phyloP scores from a whole-genome alignment of 2,113 vertebrate species.

The Nycticryphes semicollaris region DNA sequence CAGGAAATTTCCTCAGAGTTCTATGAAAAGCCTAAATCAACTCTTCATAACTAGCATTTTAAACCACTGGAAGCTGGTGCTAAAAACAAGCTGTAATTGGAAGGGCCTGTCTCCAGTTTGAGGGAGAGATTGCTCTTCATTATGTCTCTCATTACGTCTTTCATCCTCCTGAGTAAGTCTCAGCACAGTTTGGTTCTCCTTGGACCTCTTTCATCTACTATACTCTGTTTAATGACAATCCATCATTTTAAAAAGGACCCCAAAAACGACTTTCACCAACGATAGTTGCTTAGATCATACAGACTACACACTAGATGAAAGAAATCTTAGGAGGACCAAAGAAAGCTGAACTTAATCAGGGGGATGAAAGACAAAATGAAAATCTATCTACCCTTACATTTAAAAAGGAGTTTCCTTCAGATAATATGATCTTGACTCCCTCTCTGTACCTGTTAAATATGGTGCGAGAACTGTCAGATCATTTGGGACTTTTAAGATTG shows the following conservation, averaged over 20 bases:
- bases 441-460: slow-evolving; percentile 56
- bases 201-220: slow-evolving; percentile 49
- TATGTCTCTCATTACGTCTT: slow-evolving; percentile 36
- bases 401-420: slow-evolving; percentile 61
- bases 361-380: slow-evolving; percentile 52
- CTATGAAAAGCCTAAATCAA: neutral
- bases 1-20: neutral
- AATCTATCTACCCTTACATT: slow-evolving; percentile 47
- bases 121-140: slow-evolving; percentile 35
- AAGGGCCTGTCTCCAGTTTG: slow-evolving; percentile 18
- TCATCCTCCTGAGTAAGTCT: slow-evolving; percentile 38
- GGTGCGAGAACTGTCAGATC: slow-evolving; percentile 36
- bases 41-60: neutral
- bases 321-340: slow-evolving; percentile 49
- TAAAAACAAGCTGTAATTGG: slow-evolving; percentile 43
- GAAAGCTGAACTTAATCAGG: slow-evolving; percentile 51
- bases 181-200: slow-evolving; percentile 37
- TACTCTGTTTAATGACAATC: slow-evolving; percentile 37
- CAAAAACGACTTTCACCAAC: neutral
- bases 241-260: slow-evolving; percentile 47
- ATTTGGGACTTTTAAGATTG: slow-evolving; percentile 37
- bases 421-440: neutral
- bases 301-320: slow-evolving; percentile 52
- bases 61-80: neutral
- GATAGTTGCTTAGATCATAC: slow-evolving; percentile 43